Conservation (phyloP, 2,797 vertebrate genomes). For the Champsocephalus esox region DNA sequence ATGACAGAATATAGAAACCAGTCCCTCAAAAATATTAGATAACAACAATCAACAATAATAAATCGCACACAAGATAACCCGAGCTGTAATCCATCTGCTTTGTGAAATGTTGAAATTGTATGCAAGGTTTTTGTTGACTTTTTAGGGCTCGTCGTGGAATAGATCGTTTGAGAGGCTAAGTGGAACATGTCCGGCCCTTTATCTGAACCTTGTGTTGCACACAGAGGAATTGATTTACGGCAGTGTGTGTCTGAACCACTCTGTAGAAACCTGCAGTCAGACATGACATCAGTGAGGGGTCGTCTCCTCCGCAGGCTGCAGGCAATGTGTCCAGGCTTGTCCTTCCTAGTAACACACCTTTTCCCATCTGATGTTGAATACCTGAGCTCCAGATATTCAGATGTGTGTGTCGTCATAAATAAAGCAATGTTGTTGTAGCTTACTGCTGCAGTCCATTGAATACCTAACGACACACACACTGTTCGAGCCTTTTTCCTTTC, state of each 20-base stretch:
- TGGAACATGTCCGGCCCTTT: too few species aligned
- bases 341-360: background rate
- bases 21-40: background rate
- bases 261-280: background rate
- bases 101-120: too few species aligned
- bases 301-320: slow-evolving; percentile 26
- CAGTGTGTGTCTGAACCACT: background rate
- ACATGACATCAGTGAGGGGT: slow-evolving; percentile 27
- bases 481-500: slow-evolving; percentile 55
- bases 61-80: background rate
- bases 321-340: slow-evolving; percentile 54
- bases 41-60: background rate
- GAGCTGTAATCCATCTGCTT: background rate
- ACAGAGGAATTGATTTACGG: too few species aligned
- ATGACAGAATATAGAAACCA: background rate
- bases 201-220: too few species aligned
- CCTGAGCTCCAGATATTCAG: background rate
- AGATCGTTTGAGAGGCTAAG: too few species aligned
- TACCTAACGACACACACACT: background rate
- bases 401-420: background rate
- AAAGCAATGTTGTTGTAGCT: background rate
- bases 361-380: background rate
- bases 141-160: too few species aligned
- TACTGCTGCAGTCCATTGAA: too few species aligned
- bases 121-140: too few species aligned